A percentile compares a stretch with the other conserved stretches of the same genome.
Evolutionary conservation across 2,888 invertebrate genomes (phyloP).

Genomic region (Scotopteryx bipunctaria): DNA sequence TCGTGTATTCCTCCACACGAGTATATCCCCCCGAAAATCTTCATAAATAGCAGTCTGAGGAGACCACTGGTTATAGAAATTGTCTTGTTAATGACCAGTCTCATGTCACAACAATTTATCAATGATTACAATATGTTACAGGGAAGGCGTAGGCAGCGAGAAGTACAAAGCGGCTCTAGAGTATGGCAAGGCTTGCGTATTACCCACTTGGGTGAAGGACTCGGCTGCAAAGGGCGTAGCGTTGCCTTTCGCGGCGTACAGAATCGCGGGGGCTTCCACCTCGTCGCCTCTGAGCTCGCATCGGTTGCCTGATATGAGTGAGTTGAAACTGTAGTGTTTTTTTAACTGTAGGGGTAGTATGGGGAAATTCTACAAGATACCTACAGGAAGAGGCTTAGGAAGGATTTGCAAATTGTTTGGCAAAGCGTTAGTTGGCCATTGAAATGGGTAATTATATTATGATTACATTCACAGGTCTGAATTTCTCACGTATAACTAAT

Average conservation of each 20-base stretch:
- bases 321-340: too few species aligned
- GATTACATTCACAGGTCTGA: slow-evolving; percentile 69
- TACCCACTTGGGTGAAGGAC: slow-evolving; percentile 90
- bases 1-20: too few species aligned
- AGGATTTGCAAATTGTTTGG: too few species aligned
- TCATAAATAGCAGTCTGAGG: too few species aligned
- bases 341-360: too few species aligned
- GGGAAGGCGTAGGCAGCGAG: slow-evolving; percentile 87
- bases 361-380: too few species aligned
- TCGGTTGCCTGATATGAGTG: slow-evolving; percentile 75
- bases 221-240: slow-evolving; percentile 89
- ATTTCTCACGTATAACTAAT: slow-evolving; percentile 75
- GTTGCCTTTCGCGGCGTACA: slow-evolving; percentile 83
- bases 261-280: slow-evolving; percentile 83
- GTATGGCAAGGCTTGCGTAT: slow-evolving; percentile 85
- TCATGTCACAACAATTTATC: slow-evolving; percentile 1
- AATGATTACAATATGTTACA: slow-evolving; percentile 30
- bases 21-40: too few species aligned
- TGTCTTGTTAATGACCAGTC: neutral
- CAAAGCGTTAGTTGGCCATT: too few species aligned
- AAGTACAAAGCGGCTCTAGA: slow-evolving; percentile 86
- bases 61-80: too few species aligned
- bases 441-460: too few species aligned
- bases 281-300: slow-evolving; percentile 87
- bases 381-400: too few species aligned